phyloP scores from a whole-genome alignment of 2,888 invertebrate genomes.

The Nemotelus pantherinus region DNA sequence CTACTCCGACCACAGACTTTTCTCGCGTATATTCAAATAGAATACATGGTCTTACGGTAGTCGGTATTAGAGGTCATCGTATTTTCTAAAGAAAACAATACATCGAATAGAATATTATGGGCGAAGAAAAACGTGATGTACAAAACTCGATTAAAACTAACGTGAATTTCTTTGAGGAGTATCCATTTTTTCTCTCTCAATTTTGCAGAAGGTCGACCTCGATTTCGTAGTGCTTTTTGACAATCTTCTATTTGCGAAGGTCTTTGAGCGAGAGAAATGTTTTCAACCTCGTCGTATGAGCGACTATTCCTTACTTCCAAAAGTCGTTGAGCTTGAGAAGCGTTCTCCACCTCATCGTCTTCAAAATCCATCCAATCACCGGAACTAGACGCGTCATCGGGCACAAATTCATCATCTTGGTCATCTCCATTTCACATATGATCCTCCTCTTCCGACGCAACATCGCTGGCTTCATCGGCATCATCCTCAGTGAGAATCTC shows the following conservation, averaged over 20 bases:
- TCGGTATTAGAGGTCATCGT: too few species aligned
- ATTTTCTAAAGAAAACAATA: too few species aligned
- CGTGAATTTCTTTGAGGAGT: too few species aligned
- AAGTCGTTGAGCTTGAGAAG: background rate
- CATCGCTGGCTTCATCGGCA: background rate
- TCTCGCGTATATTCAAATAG: too few species aligned
- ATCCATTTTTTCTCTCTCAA: too few species aligned
- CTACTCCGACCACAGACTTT: too few species aligned
- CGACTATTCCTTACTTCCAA: background rate
- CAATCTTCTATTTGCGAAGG: background rate
- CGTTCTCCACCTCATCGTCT: background rate
- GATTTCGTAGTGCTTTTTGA: background rate
- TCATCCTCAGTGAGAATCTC: background rate
- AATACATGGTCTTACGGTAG: too few species aligned
- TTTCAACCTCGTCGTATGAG: background rate
- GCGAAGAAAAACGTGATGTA: too few species aligned
- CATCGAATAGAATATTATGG: too few species aligned
- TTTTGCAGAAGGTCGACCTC: too few species aligned
- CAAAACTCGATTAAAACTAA: too few species aligned
- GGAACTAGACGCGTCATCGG: background rate
- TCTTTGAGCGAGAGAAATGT: background rate
- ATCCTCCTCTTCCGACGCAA: conserved; percentile 1
- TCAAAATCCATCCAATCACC: background rate
- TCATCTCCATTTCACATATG: background rate
- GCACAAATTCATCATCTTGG: background rate